Base-by-base conservation (phyloP, 2,797 vertebrate species). In the Todus mexicanus region DNA sequence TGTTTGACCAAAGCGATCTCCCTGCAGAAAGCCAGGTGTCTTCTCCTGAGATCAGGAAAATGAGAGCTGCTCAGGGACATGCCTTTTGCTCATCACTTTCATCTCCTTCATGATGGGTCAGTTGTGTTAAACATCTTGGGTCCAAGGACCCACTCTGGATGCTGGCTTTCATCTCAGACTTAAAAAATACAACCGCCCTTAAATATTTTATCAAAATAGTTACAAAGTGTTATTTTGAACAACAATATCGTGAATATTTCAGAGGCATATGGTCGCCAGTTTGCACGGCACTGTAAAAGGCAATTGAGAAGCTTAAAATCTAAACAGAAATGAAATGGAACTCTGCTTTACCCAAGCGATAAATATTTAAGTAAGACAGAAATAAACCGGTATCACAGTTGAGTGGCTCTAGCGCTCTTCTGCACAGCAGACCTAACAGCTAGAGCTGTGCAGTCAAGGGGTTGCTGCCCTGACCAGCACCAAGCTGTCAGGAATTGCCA, bases 381-480 rank as follows among this genome's bases (percentile, higher is more conserved):
- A 74, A 48, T 15, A 47, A 65, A 27, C 8, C 3, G 1, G 22
- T n/a, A 38, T 29, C 66, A n/a, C 66, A 60, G 79, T 6, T 40
- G 31, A 50, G 53, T n/a, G 74, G 17, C 19, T 33, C 5, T 63
- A 50, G 42, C 42, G 3, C 73, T 70, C 68, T 38, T 25, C 42
- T 47, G 37, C 19, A 7, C 3, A 38, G 51, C 2, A n/a, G 37
- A 12, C 29, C 68, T 63, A 5, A 18, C 45, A 37, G 64, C 37
- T 11, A 31, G 31, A 2, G 7, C 2, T 37, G 38, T 38, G 56
- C 53, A 11, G 7, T 1, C 0, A 1, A 29, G 40, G 33, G 51
- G 15, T 13, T 22, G 42, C 37, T 33, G 43, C 27, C 19, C 35
- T 8, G 17, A 14, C 11, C 59, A 2, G 6, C 5, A 9, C 63